A percentile compares a stretch with the other conserved stretches of the same genome.
phyloP scores from a whole-genome alignment of 1,140 invertebrate species.

The Brachionus rubens region DNA sequence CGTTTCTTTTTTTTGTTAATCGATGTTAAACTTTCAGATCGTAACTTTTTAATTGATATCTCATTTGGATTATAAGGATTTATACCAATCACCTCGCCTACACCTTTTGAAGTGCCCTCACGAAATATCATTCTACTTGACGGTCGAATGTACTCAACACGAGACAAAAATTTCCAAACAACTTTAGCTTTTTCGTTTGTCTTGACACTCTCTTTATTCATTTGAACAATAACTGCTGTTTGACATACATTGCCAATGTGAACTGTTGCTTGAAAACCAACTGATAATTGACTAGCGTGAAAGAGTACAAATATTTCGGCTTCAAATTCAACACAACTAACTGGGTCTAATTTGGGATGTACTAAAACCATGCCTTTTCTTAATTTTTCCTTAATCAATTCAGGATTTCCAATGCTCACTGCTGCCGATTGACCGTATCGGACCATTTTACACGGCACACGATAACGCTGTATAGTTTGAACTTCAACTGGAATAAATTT shows the following conservation, averaged over 20 bases:
- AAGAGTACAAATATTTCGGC: constrained; percentile 80
- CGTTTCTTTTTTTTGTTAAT: constrained; percentile 32
- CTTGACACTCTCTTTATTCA: constrained; percentile 63
- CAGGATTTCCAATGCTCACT: constrained; percentile 69
- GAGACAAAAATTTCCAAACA: constrained; percentile 79
- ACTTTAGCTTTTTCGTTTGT: constrained; percentile 82
- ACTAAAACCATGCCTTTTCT: constrained; percentile 65
- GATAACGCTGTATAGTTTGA: constrained; percentile 81
- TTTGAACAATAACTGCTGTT: constrained; percentile 71
- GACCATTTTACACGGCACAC: constrained; percentile 79
- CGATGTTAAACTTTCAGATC: constrained; percentile 5
- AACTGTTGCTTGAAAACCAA: constrained; percentile 86
- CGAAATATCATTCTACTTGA: constrained; percentile 81
- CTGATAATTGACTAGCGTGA: constrained; percentile 76
- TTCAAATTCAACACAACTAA: constrained; percentile 59
- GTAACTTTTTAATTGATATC: neutral
- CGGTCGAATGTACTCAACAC: constrained; percentile 85
- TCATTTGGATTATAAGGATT: constrained; percentile 6
- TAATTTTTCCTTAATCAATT: constrained; percentile 52
- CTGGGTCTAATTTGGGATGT: constrained; percentile 53
- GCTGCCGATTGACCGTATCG: constrained; percentile 85
- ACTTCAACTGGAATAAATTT: constrained; percentile 75
- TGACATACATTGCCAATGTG: constrained; percentile 91
- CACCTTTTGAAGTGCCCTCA: constrained; percentile 76
- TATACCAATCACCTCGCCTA: constrained; percentile 74